Evolutionary conservation across 1,140 invertebrate genomes (phyloP), one percentile per base, ranked within the genome.

Genomic region (Hylyphantes graminicola): DNA sequence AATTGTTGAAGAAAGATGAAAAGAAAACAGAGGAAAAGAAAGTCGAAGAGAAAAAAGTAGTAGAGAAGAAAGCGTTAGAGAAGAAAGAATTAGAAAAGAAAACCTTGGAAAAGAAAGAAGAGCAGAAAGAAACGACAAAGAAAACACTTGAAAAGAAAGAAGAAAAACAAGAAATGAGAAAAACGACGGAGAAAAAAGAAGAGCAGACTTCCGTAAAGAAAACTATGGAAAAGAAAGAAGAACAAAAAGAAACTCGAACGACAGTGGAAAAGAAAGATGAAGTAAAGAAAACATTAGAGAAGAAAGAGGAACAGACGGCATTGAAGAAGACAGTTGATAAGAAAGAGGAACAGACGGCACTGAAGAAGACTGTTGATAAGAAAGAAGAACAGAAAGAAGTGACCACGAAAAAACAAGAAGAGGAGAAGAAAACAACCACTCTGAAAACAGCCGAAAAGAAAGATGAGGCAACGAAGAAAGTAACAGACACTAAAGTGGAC

Each of bases 31-130:
- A 89, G 53, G 89, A 91, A 87, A 89, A 91, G 82, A 89, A 86
- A 59, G 55, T 65, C 3, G 93, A 93, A 87, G 93, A 94, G 86
- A 92, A 94, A 87, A 92, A 91, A 85, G 89, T 90, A 72, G 53
- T 13, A 59, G 12, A 74, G 48, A 74, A 77, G 59, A 79, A 67
- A 35, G 89, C 90, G 76, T 93, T 93, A 87, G 67, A 83, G 55
- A 75, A 64, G 17, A 74, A 65, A 82, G 87, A 88, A 85, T 64
- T 54, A 54, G 21, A 54, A 61, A 85, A 86, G 81, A 85, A 79
- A 85, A 76, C 64, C 2, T 50, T 73, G 17, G 72, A 79, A 12
- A 77, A 78, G 17, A 77, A 77, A 70, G 72, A 85, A 64, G 82
- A 85, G 54, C 17, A 55, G 57, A 70, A 67, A 53, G 57, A 63